These are phyloP conservation scores for Bufo bufo DNA, from an alignment of 2,113 vertebrate species.

Conservation along the genomic window DNA sequence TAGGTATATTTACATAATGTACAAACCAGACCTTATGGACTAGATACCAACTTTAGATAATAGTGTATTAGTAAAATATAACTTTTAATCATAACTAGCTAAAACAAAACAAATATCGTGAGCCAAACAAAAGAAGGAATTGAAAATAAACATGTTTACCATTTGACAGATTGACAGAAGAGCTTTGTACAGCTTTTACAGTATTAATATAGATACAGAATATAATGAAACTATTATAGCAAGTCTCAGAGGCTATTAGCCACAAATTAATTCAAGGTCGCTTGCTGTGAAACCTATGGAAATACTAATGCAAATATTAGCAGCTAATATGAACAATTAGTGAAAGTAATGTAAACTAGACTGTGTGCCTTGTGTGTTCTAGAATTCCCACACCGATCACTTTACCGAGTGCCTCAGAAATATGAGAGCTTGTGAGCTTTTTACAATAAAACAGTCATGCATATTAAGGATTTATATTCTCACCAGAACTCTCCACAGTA, in stretches of 20 bases:
- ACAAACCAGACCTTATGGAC: too few relatives aligned
- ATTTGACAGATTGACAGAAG: too few relatives aligned
- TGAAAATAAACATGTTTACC: too few relatives aligned
- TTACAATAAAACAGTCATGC: constrained; percentile 29
- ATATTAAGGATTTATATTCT: constrained; percentile 8
- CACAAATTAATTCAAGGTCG: neutral
- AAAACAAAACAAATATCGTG: too few relatives aligned
- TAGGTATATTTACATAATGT: too few relatives aligned
- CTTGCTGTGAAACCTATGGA: neutral
- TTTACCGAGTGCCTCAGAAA: constrained; percentile 27
- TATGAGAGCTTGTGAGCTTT: neutral
- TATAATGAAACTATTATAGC: neutral
- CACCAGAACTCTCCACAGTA: neutral
- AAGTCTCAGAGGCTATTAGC: neutral
- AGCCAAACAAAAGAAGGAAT: too few relatives aligned
- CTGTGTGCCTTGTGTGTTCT: neutral
- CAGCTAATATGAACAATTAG: neutral
- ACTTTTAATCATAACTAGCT: too few relatives aligned
- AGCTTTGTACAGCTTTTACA: neutral
- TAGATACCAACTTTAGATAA: too few relatives aligned
- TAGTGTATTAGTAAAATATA: too few relatives aligned
- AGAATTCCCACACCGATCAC: constrained; percentile 26
- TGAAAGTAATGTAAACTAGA: neutral
- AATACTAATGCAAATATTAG: neutral
- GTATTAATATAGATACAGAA: neutral